Evolutionary conservation across 2,113 vertebrate genomes (phyloP).

Genomic region (Aphyosemion australe): DNA sequence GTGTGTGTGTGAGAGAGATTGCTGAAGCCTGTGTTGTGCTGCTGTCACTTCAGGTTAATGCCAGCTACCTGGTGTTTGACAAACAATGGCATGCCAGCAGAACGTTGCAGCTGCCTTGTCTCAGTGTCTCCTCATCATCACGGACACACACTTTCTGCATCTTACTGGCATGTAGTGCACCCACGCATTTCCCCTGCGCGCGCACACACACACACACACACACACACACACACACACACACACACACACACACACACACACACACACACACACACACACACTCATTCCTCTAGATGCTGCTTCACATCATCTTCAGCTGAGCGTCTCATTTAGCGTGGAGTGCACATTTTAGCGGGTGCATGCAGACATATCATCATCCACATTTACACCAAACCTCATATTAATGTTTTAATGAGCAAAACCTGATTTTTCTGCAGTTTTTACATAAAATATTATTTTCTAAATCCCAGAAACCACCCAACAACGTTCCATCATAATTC

Average conservation of each 20-base stretch:
- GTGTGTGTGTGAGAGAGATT: neutral
- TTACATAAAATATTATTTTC: neutral
- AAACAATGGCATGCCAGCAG: constrained; percentile 27
- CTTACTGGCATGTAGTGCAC: neutral
- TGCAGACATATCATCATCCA: neutral
- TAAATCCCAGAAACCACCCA: neutral
- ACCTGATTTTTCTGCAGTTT: too few species aligned
- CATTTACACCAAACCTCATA: neutral
- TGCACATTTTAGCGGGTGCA: neutral
- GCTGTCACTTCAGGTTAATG: constrained; percentile 48
- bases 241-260: too few species aligned
- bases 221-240: too few species aligned
- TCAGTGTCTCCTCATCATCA: constrained; percentile 34
- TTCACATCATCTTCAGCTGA: constrained; percentile 12
- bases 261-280: neutral
- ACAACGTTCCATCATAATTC: neutral
- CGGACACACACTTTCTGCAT: constrained; percentile 1
- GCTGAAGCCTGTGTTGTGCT: constrained; percentile 2
- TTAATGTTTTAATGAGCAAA: too few species aligned
- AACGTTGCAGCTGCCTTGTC: constrained; percentile 30
- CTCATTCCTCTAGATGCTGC: neutral
- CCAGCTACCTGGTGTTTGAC: constrained; percentile 28
- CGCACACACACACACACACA: constrained; percentile 1
- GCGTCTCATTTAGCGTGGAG: neutral
- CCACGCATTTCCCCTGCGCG: neutral